Base-by-base conservation (phyloP, 1,140 invertebrate genomes). In the Phenacoccus solenopsis region DNA sequence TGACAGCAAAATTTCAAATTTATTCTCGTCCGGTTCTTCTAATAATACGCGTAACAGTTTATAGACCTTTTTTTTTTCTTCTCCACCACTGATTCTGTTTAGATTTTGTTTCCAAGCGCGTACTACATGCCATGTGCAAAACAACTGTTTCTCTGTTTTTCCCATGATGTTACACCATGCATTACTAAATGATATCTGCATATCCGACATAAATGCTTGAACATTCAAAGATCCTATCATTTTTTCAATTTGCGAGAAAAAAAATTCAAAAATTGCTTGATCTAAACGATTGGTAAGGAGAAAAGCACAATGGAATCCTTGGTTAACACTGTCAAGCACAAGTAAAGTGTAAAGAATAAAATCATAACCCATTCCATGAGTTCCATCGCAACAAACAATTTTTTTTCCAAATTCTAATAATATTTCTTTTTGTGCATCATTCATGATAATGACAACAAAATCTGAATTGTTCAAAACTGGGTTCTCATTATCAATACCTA, bases 401-500 rank as follows among this genome's bases (percentile, higher is more conserved):
- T 68, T 67, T 24, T 20, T 28, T n/a, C 56, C 27, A 67, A 7
- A 70, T 25, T 13, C 16, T 16, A 24, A 12, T 16, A 72, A 28
- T 10, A 70, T 28, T 16, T 61, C 49, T 22, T n/a, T 22, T 57
- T 72, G 71, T 2, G n/a, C 27, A 21, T 67, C 25, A 28, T 38
- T 72, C 67, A 68, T 72, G 1, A 72, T 69, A 12, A 69, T 25
- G 13, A 69, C 7, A 12, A 70, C 25, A 28, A 72, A 72, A 20
- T 72, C 67, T 16, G 30, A 32, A 7, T 5, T 5, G 5, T 32
- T 32, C 13, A 32, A 32, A 5, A 32, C 5, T 7, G 30, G 30
- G 13, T 32, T 5, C 30, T 32, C 13, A 5, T 32, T 13, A 32
- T 32, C 30, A 32, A 32, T 32, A 13, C 13, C 30, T n/a, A 32